These are phyloP conservation scores for Leptestheria dahalacensis DNA, from an alignment of 1,140 invertebrate species.

Conservation along the genomic window DNA sequence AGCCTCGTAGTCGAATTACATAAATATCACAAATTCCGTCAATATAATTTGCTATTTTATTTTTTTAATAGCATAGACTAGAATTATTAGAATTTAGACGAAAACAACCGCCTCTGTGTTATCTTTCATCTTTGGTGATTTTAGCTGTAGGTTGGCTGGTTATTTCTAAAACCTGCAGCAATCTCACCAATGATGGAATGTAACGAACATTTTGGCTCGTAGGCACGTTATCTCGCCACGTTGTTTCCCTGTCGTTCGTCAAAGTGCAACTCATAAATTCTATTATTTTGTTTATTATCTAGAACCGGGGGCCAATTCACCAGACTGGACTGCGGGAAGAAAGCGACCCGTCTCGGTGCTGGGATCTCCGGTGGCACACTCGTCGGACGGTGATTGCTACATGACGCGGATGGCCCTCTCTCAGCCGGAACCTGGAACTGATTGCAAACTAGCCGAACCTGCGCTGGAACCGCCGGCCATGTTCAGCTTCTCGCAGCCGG, in stretches of 20 bases:
- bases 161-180: not conserved
- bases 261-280: not conserved
- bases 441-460: constrained; percentile 1
- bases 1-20: constrained; percentile 12
- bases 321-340: not conserved
- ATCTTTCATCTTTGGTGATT: constrained; percentile 18
- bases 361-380: not conserved
- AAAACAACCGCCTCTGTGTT: no score
- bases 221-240: no score
- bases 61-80: not conserved
- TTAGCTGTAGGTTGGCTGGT: constrained; percentile 20
- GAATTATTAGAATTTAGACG: not conserved
- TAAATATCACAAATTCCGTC: not conserved
- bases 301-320: not conserved
- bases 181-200: not conserved
- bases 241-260: no score
- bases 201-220: not conserved
- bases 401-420: constrained; percentile 28
- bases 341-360: not conserved
- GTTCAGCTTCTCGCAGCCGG: constrained; percentile 75
- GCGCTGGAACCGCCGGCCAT: constrained; percentile 9
- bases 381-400: constrained; percentile 23
- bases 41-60: constrained; percentile 22
- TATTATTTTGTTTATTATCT: not conserved
- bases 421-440: constrained; percentile 27